phyloP scores from a whole-genome alignment of 1,140 invertebrate genomes.

The Melitaea cinxia region DNA sequence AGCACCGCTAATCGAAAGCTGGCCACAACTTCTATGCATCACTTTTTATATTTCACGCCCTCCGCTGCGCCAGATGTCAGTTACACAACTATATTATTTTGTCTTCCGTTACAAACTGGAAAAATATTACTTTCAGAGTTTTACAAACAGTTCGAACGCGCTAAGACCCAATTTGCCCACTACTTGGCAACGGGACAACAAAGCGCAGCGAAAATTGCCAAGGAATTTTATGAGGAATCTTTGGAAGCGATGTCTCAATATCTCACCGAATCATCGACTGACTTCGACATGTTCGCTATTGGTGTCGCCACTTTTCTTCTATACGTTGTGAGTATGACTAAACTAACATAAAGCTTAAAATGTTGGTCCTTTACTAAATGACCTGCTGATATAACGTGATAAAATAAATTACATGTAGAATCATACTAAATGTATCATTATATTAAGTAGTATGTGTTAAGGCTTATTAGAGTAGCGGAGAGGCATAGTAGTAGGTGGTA shows the following conservation, averaged over 20 bases:
- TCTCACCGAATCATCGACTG: slow-evolving; percentile 77
- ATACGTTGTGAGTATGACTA: slow-evolving; percentile 57
- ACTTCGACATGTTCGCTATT: slow-evolving; percentile 81
- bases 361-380: neutral
- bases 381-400: too few species aligned
- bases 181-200: slow-evolving; percentile 77
- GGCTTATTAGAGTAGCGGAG: too few species aligned
- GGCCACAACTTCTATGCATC: too few species aligned
- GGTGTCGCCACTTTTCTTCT: slow-evolving; percentile 58
- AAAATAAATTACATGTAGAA: too few species aligned
- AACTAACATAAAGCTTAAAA: neutral
- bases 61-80: too few species aligned
- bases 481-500: too few species aligned
- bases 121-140: slow-evolving; percentile 67
- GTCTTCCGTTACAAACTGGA: neutral
- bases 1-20: too few species aligned
- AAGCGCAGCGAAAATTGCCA: slow-evolving; percentile 76
- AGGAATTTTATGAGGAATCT: slow-evolving; percentile 80
- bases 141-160: slow-evolving; percentile 78
- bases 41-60: too few species aligned
- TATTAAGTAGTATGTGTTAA: too few species aligned
- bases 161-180: slow-evolving; percentile 79
- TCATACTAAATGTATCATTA: too few species aligned
- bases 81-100: too few species aligned
- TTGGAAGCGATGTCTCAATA: slow-evolving; percentile 80